These are phyloP conservation scores for Zingel zingel DNA, from an alignment of 2,113 vertebrate genomes.

Conservation along the genomic window DNA sequence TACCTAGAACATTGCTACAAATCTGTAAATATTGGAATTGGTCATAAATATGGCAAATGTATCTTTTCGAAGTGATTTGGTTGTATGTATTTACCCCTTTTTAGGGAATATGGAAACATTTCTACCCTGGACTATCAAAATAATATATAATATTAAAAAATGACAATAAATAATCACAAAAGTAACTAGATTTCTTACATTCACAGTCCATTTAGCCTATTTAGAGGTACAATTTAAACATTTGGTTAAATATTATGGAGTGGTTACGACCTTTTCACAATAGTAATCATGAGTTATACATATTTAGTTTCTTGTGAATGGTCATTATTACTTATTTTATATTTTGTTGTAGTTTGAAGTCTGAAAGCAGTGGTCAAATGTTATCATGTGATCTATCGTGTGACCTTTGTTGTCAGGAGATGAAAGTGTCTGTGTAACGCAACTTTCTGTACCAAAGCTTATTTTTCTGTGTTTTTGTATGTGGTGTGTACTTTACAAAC, in stretches of 20 bases:
- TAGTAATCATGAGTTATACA: not conserved
- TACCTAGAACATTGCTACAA: not conserved
- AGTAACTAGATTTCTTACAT: not conserved
- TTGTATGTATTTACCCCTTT: not conserved
- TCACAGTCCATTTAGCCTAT: not conserved
- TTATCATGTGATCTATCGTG: conserved; percentile 81
- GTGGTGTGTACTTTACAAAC: conserved; percentile 46
- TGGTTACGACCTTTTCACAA: not conserved
- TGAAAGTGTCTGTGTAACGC: conserved; percentile 66
- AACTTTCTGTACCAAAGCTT: conserved; percentile 14
- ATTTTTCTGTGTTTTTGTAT: conserved; percentile 49
- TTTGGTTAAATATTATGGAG: not conserved
- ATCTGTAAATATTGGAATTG: not conserved
- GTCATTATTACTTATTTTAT: not conserved
- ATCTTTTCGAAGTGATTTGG: not conserved
- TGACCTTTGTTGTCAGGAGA: conserved; percentile 69
- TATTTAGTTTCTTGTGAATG: not conserved
- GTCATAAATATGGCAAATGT: not conserved
- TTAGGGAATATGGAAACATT: not conserved
- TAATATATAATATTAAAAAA: not conserved
- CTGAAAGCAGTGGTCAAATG: conserved; percentile 62
- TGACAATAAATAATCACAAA: not conserved
- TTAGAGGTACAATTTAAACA: not conserved
- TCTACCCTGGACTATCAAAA: not conserved
- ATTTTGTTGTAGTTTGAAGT: conserved; percentile 13